These are phyloP conservation scores for Acrocephalus arundinaceus DNA, from an alignment of 2,113 vertebrate species.

Conservation along the genomic window DNA sequence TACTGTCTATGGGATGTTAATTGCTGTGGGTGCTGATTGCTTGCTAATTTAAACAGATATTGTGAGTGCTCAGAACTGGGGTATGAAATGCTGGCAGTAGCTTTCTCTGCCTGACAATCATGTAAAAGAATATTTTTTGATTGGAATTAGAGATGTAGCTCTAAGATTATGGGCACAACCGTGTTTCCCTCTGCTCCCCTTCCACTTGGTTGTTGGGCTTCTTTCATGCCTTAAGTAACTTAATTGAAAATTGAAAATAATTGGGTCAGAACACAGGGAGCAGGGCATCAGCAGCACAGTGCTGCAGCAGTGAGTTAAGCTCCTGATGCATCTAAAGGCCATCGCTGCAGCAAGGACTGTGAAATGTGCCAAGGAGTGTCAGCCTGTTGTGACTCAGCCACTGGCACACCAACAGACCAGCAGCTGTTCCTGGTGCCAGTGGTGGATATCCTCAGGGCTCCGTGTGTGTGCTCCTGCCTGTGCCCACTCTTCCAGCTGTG, in stretches of 20 bases:
- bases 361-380: background rate
- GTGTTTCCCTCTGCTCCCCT: background rate
- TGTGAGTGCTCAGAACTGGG: background rate
- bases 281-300: background rate
- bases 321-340: background rate
- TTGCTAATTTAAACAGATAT: background rate
- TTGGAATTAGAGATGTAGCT: background rate
- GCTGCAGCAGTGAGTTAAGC: background rate
- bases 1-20: background rate
- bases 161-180: background rate
- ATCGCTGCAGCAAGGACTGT: background rate
- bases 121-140: background rate
- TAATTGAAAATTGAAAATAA: background rate
- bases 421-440: background rate
- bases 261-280: background rate
- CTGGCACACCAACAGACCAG: rapidly evolving
- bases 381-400: background rate
- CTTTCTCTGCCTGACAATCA: background rate
- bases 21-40: background rate
- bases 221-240: background rate
- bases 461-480: rapidly evolving
- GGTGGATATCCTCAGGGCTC: background rate
- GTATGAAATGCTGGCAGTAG: background rate
- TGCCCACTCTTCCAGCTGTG: background rate
- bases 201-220: background rate